Evolutionary conservation across 1,140 invertebrate species (phyloP).

Genomic region (Drosophila paulistorum): DNA sequence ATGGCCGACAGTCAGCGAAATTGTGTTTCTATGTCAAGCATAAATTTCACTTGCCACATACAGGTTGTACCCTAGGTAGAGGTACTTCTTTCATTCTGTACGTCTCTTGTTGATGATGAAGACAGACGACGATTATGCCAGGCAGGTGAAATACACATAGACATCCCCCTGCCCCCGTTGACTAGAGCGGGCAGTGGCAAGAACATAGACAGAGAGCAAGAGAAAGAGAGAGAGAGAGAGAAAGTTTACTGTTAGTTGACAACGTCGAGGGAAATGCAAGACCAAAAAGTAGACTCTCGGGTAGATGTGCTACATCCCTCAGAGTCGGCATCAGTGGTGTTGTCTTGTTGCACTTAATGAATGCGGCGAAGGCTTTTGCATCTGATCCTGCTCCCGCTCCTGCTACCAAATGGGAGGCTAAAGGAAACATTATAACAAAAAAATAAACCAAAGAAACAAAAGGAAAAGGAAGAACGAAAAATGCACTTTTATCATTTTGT

Average conservation of each 20-base stretch:
- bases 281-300: slow-evolving; percentile 22
- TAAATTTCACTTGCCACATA: slow-evolving; percentile 55
- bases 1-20: slow-evolving; percentile 71
- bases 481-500: slow-evolving; percentile 65
- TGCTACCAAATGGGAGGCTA: background rate
- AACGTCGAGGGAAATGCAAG: slow-evolving; percentile 39
- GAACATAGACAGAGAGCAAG: background rate
- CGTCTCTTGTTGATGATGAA: slow-evolving; percentile 54
- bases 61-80: background rate
- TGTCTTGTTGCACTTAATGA: slow-evolving; percentile 64
- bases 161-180: too few species aligned
- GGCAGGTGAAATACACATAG: background rate
- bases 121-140: slow-evolving; percentile 63
- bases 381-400: background rate
- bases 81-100: slow-evolving; percentile 28
- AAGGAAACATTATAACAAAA: background rate
- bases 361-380: slow-evolving; percentile 41
- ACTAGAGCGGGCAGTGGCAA: background rate
- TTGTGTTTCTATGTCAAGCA: slow-evolving; percentile 81
- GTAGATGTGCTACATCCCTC: background rate
- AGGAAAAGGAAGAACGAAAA: background rate
- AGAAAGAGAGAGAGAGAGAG: background rate
- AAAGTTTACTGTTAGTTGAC: slow-evolving; percentile 40
- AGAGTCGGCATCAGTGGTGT: slow-evolving; percentile 15
- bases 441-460: background rate